Conservation (phyloP, 2,888 invertebrate species). For the Polyploca ridens region DNA sequence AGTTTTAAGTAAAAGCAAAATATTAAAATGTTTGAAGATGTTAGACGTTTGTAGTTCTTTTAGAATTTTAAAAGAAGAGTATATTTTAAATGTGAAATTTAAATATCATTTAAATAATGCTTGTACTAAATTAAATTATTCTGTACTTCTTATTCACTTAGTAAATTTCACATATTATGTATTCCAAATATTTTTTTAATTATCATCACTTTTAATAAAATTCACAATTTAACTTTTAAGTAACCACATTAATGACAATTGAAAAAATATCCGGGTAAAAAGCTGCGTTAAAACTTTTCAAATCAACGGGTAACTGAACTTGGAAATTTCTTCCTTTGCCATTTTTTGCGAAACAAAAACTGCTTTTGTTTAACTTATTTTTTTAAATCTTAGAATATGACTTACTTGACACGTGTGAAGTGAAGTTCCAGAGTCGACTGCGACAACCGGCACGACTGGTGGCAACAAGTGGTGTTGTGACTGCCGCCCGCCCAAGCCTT, state of each 20-base stretch:
- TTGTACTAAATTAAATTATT: too few relatives aligned
- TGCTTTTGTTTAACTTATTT: not conserved
- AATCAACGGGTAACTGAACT: not conserved
- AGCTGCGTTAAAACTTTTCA: not conserved
- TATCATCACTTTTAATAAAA: too few relatives aligned
- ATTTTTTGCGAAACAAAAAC: not conserved
- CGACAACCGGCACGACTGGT: slow-evolving; percentile 45
- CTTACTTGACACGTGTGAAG: slow-evolving; percentile 67
- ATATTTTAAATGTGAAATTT: too few relatives aligned
- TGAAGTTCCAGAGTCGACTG: slow-evolving; percentile 46
- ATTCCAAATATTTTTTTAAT: too few relatives aligned
- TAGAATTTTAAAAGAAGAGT: too few relatives aligned
- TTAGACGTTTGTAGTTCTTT: too few relatives aligned
- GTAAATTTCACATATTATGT: too few relatives aligned
- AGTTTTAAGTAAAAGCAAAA: too few relatives aligned
- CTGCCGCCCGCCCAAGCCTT: slow-evolving; percentile 61
- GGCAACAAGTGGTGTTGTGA: slow-evolving; percentile 79
- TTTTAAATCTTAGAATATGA: slow-evolving; percentile 25
- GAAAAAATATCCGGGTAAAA: not conserved
- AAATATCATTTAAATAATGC: too few relatives aligned
- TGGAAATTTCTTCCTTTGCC: not conserved
- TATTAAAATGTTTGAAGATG: too few relatives aligned
- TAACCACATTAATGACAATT: not conserved
- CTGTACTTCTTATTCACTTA: too few relatives aligned
- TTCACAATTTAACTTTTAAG: not conserved